Evolutionary conservation across 2,113 vertebrate species (phyloP).

Genomic region (Hystrix cristata): DNA sequence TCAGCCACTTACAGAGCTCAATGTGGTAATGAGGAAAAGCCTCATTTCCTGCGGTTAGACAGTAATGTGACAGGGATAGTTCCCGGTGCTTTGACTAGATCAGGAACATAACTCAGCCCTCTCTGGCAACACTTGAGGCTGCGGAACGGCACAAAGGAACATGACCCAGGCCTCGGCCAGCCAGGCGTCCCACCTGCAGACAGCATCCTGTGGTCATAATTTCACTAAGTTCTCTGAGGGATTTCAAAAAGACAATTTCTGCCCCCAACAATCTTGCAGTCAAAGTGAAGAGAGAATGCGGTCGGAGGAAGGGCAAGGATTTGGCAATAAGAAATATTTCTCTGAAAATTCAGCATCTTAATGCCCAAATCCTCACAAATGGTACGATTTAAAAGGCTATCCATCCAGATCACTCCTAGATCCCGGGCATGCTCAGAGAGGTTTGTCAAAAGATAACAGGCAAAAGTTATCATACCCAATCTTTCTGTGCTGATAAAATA

Average conservation of each 20-base stretch:
- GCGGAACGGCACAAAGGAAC: slow-evolving; percentile 1
- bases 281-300: neutral
- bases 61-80: slow-evolving; percentile 70
- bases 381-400: slow-evolving; percentile 37
- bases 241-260: neutral
- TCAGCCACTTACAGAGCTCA: slow-evolving; percentile 62
- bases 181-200: neutral
- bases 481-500: neutral
- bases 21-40: slow-evolving; percentile 70
- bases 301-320: neutral
- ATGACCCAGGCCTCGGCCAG: neutral
- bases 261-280: neutral
- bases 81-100: slow-evolving; percentile 66
- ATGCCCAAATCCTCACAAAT: slow-evolving; percentile 33
- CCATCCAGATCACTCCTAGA: neutral
- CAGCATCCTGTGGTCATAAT: neutral
- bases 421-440: neutral
- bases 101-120: slow-evolving; percentile 11
- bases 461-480: neutral
- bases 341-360: slow-evolving; percentile 42
- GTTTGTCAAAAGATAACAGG: slow-evolving; percentile 23
- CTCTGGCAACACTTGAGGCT: slow-evolving; percentile 9
- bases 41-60: slow-evolving; percentile 77
- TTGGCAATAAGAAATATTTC: slow-evolving; percentile 29
- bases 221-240: neutral